Evolutionary conservation across 1,140 invertebrate genomes (phyloP).

Genomic region (Drosophila kikkawai): DNA sequence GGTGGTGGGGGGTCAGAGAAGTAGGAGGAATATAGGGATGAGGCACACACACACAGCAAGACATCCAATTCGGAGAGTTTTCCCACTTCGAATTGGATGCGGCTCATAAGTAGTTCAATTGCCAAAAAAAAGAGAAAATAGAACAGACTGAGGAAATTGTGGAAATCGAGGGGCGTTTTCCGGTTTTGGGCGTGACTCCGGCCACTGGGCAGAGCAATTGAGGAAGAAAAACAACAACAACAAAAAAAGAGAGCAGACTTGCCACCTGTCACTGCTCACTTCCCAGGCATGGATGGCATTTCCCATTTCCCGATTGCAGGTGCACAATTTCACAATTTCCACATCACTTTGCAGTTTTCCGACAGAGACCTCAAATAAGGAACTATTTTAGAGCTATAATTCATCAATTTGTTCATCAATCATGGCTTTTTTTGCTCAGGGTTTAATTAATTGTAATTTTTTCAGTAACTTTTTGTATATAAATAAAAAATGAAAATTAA

Average conservation of each 20-base stretch:
- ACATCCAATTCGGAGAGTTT: constrained; percentile 51
- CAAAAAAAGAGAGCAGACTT: constrained; percentile 15
- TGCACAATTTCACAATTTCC: constrained; percentile 8
- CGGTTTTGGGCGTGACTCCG: constrained; percentile 32
- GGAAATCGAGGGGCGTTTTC: constrained; percentile 40
- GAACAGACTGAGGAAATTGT: neutral
- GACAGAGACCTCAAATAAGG: neutral
- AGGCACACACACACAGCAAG: constrained; percentile 11
- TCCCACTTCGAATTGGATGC: constrained; percentile 60
- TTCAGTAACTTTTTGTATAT: neutral
- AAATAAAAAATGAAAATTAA: too few relatives aligned
- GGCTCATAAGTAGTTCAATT: constrained; percentile 54
- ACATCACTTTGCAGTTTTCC: constrained; percentile 11
- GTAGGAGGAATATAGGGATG: neutral
- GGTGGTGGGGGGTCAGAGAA: constrained; percentile 2
- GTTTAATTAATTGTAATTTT: neutral
- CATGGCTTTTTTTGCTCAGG: neutral
- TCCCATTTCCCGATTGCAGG: constrained; percentile 17
- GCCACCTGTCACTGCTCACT: constrained; percentile 38
- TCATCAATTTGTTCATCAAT: neutral
- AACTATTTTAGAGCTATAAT: neutral
- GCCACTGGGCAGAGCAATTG: constrained; percentile 23
- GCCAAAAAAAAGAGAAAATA: constrained; percentile 18
- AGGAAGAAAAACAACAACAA: neutral
- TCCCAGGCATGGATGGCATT: constrained; percentile 16